Evolutionary conservation across 2,888 invertebrate genomes (phyloP).

Genomic region (Asteroscopus sphinx): DNA sequence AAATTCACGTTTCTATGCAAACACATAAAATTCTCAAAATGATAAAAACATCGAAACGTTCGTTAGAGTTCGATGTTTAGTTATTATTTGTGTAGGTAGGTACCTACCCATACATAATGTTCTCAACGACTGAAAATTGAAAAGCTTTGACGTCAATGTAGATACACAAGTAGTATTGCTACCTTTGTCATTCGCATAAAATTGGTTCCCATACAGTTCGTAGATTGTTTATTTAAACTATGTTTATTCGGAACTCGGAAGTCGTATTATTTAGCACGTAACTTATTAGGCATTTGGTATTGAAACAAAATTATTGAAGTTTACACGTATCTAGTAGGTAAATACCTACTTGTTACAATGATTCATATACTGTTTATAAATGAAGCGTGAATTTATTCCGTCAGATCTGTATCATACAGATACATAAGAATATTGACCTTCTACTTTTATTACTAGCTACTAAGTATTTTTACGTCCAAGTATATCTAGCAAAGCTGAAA

Average conservation of each 20-base stretch:
- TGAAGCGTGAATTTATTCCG: slow-evolving; percentile 68
- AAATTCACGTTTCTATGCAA: too few relatives aligned
- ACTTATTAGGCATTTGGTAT: slow-evolving; percentile 47
- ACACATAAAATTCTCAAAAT: too few relatives aligned
- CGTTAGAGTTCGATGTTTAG: too few relatives aligned
- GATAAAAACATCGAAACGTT: too few relatives aligned
- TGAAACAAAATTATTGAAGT: slow-evolving; percentile 50
- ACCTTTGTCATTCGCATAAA: slow-evolving; percentile 2
- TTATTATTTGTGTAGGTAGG: too few relatives aligned
- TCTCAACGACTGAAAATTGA: too few relatives aligned
- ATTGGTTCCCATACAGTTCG: not conserved
- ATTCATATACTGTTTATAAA: slow-evolving; percentile 59
- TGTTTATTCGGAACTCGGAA: slow-evolving; percentile 56
- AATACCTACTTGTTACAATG: slow-evolving; percentile 49
- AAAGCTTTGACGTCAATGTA: slow-evolving; percentile 11
- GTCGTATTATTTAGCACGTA: slow-evolving; percentile 38
- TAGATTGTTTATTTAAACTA: slow-evolving; percentile 6
- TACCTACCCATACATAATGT: too few relatives aligned
- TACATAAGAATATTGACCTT: slow-evolving; percentile 76
- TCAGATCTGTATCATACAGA: slow-evolving; percentile 66
- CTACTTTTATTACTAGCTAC: slow-evolving; percentile 72
- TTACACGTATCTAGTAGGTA: slow-evolving; percentile 17
- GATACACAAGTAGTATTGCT: not conserved
- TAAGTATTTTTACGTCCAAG: slow-evolving; percentile 69
- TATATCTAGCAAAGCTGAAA: slow-evolving; percentile 57